phyloP scores from a whole-genome alignment of 2,113 vertebrate genomes.

The Tauraco erythrolophus region DNA sequence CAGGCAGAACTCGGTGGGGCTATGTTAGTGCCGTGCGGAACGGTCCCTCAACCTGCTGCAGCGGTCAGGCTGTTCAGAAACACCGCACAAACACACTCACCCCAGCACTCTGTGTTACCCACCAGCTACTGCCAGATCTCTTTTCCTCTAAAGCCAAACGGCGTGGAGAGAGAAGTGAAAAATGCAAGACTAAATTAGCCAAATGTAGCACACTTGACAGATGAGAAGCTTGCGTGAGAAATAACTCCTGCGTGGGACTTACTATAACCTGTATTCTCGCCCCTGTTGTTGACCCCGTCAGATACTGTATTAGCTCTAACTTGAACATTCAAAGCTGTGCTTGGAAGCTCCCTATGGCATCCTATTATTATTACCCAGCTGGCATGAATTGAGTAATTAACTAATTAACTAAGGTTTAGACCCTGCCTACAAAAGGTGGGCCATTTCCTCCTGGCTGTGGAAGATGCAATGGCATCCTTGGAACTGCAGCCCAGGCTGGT shows the following conservation, averaged over 20 bases:
- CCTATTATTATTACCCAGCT: too few relatives aligned
- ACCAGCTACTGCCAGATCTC: conserved; percentile 2
- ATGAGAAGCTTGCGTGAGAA: neutral
- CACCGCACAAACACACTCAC: neutral
- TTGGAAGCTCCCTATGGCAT: neutral
- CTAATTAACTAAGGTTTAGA: too few relatives aligned
- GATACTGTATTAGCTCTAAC: neutral
- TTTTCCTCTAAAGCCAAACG: conserved; percentile 1
- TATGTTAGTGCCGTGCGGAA: neutral
- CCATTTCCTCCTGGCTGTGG: too few relatives aligned
- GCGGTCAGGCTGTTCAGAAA: neutral
- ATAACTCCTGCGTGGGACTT: neutral
- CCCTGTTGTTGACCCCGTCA: neutral
- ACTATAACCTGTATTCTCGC: neutral
- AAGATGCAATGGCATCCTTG: too few relatives aligned
- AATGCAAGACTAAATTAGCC: conserved; percentile 5
- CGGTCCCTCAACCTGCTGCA: neutral
- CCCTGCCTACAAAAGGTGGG: too few relatives aligned
- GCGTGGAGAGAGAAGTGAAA: neutral
- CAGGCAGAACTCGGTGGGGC: neutral
- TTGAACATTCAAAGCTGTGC: neutral
- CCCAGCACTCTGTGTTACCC: neutral
- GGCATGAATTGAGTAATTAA: too few relatives aligned
- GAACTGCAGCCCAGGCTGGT: too few relatives aligned
- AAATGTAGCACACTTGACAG: neutral